A percentile compares a stretch with the other conserved stretches of the same genome.
Evolutionary conservation across 2,797 vertebrate species (phyloP).

Genomic region (Cetoscarus ocellatus): DNA sequence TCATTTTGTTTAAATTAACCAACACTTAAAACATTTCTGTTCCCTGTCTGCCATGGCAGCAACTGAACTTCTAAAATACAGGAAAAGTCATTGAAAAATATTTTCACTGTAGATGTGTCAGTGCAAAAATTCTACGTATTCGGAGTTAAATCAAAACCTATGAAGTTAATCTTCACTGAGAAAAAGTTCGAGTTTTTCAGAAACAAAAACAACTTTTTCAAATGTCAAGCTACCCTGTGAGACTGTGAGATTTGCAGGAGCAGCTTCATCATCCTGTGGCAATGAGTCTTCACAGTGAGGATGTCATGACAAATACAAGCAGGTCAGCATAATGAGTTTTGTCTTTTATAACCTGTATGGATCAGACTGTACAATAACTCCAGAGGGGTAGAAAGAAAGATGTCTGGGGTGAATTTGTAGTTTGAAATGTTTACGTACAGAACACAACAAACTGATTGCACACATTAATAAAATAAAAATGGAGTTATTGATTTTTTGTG

Average conservation of each 20-base stretch:
- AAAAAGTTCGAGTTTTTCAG: too few relatives aligned
- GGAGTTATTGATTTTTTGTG: constrained; percentile 18
- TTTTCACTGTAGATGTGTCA: too few relatives aligned
- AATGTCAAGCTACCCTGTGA: constrained; percentile 14
- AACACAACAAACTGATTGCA: not conserved
- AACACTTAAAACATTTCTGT: too few relatives aligned
- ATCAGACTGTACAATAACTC: constrained; percentile 13
- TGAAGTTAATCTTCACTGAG: too few relatives aligned
- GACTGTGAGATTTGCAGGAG: not conserved
- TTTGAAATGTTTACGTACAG: not conserved
- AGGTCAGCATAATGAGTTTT: not conserved
- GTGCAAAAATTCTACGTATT: too few relatives aligned
- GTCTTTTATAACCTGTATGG: constrained; percentile 17
- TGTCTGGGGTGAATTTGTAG: not conserved
- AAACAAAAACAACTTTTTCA: not conserved
- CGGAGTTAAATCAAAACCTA: too few relatives aligned
- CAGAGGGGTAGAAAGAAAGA: not conserved
- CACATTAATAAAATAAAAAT: not conserved
- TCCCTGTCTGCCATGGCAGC: too few relatives aligned
- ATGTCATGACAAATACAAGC: constrained; percentile 28
- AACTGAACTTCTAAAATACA: too few relatives aligned
- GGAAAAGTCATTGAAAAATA: too few relatives aligned
- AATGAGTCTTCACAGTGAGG: not conserved
- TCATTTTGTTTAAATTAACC: too few relatives aligned
- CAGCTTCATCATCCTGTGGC: constrained; percentile 17